These are phyloP conservation scores for Pycnomerus fuliginosus DNA, from an alignment of 2,888 invertebrate genomes.

Conservation along the genomic window DNA sequence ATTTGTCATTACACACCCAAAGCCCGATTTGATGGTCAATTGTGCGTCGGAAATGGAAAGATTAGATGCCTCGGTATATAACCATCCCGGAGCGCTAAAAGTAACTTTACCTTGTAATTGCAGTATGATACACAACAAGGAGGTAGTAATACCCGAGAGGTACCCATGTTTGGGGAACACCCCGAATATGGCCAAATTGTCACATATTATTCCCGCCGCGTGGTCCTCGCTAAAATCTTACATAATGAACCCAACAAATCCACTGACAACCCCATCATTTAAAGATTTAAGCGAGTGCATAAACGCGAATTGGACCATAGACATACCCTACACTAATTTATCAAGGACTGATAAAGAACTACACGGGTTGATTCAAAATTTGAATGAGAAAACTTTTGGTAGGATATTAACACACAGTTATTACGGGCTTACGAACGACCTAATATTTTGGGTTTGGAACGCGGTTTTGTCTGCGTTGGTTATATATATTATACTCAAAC, in stretches of 20 bases:
- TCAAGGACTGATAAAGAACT: no score
- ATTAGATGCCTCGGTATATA: background rate
- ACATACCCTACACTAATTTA: no score
- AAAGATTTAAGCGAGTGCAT: slow-evolving; percentile 12
- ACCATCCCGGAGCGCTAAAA: slow-evolving; percentile 14
- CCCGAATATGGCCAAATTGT: background rate
- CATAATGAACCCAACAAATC: slow-evolving; percentile 12
- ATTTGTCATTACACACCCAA: slow-evolving; percentile 22
- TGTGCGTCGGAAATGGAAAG: slow-evolving; percentile 3
- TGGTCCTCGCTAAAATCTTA: slow-evolving; percentile 22
- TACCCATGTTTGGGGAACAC: slow-evolving; percentile 14
- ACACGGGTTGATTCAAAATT: no score
- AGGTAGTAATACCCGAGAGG: slow-evolving; percentile 15
- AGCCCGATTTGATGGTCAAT: slow-evolving; percentile 2
- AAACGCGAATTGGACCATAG: slow-evolving; percentile 12
- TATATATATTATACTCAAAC: no score
- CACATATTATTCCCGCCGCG: slow-evolving; percentile 20
- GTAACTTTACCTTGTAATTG: slow-evolving; percentile 19
- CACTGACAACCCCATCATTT: background rate
- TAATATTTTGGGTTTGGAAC: no score
- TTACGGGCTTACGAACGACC: no score
- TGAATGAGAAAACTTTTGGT: no score
- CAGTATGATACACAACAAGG: slow-evolving; percentile 1
- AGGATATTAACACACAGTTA: no score
- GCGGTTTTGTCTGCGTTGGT: no score